phyloP scores from a whole-genome alignment of 1,140 invertebrate genomes.

The Solenopsis invicta region DNA sequence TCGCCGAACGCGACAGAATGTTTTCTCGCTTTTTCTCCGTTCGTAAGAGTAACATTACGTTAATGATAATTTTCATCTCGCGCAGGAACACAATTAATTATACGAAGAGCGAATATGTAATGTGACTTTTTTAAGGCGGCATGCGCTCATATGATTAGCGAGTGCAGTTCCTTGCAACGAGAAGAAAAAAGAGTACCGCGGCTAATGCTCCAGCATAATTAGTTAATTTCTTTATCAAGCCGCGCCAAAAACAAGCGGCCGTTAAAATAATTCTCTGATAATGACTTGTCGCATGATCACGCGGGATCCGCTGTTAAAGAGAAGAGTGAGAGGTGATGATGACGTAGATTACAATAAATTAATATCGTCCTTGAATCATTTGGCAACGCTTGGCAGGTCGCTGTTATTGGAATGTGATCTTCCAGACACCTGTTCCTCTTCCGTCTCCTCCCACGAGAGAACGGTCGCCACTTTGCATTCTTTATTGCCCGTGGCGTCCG shows the following conservation, averaged over 20 bases:
- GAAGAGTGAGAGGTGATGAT: neutral
- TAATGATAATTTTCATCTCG: conserved; percentile 65
- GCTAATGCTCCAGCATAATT: conserved; percentile 32
- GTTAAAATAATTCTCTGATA: conserved; percentile 4
- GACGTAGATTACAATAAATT: conserved; percentile 16
- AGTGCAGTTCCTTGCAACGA: conserved; percentile 14
- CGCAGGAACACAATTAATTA: conserved; percentile 55
- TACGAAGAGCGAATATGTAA: conserved; percentile 46
- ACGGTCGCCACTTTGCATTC: conserved; percentile 31
- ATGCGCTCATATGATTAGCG: conserved; percentile 28
- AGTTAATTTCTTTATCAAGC: conserved; percentile 49
- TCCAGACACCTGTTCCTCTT: conserved; percentile 15
- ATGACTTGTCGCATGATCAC: neutral
- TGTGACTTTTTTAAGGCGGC: conserved; percentile 29
- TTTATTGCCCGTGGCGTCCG: conserved; percentile 22
- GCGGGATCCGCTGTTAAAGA: neutral
- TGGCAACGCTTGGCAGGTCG: neutral
- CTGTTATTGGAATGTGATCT: neutral
- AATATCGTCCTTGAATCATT: neutral
- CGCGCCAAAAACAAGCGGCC: neutral
- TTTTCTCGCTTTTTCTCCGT: conserved; percentile 62
- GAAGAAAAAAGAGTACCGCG: conserved; percentile 2
- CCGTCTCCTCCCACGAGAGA: neutral
- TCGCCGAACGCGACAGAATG: conserved; percentile 48
- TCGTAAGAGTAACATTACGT: conserved; percentile 53